Conservation (phyloP, 2,113 vertebrate species). For the Catharus bicknelli region DNA sequence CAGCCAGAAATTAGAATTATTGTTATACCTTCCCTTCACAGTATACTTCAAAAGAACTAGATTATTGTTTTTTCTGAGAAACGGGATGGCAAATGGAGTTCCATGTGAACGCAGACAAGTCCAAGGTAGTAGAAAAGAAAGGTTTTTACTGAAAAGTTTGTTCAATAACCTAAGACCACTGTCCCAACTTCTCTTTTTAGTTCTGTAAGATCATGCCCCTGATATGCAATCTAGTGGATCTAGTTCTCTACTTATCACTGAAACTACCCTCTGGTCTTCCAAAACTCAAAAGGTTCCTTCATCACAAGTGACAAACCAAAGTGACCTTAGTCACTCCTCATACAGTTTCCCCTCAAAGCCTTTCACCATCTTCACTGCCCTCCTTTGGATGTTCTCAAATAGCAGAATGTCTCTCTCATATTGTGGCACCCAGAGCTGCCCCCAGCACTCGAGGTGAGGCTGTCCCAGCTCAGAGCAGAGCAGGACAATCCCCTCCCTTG, state of each 20-base stretch:
- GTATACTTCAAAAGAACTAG: background rate
- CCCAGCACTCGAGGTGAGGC: background rate
- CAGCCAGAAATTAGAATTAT: background rate
- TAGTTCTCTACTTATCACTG: background rate
- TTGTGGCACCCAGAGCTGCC: background rate
- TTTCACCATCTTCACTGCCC: rapidly evolving
- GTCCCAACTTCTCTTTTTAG: background rate
- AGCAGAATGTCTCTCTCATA: rapidly evolving
- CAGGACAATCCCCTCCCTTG: background rate
- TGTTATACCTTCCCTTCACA: background rate
- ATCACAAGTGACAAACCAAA: background rate
- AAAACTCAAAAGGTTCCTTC: background rate
- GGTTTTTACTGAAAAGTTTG: background rate
- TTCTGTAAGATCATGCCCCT: background rate
- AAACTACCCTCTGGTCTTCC: background rate
- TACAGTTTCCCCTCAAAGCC: rapidly evolving
- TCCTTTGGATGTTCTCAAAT: background rate
- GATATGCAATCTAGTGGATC: background rate
- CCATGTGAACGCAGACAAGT: background rate
- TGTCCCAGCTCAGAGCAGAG: rapidly evolving
- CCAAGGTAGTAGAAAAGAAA: background rate
- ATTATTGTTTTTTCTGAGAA: background rate
- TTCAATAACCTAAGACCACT: background rate
- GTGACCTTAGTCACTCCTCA: background rate
- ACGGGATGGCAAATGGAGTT: background rate